Conservation (phyloP, 1,140 invertebrate species). For the Yoshiicerus persimilis region DNA sequence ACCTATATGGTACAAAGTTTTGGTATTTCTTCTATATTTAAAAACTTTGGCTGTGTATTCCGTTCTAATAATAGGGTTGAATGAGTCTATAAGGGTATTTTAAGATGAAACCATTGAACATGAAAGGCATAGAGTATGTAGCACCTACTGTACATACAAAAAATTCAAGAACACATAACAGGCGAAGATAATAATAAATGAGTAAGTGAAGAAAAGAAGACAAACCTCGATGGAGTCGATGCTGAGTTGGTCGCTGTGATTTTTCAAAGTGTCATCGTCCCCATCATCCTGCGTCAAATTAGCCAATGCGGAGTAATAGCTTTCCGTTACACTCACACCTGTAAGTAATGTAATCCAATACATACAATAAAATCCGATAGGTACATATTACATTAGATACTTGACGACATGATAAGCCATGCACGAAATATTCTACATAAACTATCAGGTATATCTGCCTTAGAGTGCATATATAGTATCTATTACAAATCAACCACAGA, state of each 20-base stretch:
- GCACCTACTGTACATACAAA: background rate
- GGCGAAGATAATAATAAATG: background rate
- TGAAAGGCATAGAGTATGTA: no score
- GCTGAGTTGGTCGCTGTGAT: slow-evolving; percentile 47
- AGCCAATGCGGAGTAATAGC: slow-evolving; percentile 44
- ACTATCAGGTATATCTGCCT: no score
- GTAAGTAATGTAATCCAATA: slow-evolving; percentile 21
- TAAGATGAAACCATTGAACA: background rate
- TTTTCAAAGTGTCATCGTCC: slow-evolving; percentile 46
- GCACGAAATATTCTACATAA: background rate
- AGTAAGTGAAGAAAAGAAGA: background rate
- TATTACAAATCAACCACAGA: background rate
- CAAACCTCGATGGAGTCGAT: slow-evolving; percentile 47
- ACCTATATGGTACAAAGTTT: background rate
- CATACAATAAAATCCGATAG: background rate
- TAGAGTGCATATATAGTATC: background rate
- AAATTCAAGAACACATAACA: background rate
- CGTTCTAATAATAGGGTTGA: background rate
- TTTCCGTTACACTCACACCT: slow-evolving; percentile 41
- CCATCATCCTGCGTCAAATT: slow-evolving; percentile 38
- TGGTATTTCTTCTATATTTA: no score
- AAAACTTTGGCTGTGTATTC: no score
- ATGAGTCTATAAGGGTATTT: background rate
- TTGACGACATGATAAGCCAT: background rate
- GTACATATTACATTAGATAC: background rate